Percentiles rank a stretch among this genome's conserved stretches.
Evolutionary conservation across 2,888 invertebrate genomes (phyloP).

Genomic region (Sepiola atlantica): DNA sequence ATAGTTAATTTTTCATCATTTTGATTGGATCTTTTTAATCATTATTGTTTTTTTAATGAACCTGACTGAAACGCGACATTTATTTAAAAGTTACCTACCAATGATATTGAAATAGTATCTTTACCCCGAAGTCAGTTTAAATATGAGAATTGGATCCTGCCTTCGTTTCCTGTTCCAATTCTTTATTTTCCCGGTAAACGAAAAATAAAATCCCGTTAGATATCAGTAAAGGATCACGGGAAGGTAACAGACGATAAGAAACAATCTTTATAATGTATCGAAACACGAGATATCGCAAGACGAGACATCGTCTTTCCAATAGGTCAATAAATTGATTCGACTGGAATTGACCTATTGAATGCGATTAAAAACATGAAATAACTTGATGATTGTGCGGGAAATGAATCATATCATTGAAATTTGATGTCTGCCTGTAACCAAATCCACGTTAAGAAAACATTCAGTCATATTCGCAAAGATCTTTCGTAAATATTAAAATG

Average conservation of each 20-base stretch:
- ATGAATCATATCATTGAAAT: no score
- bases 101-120: not conserved
- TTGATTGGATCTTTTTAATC: not conserved
- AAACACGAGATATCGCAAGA: not conserved
- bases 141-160: not conserved
- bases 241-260: not conserved
- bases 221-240: not conserved
- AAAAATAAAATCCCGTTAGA: not conserved
- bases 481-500: no score
- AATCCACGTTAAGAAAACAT: no score
- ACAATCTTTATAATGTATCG: not conserved
- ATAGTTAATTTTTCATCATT: no score
- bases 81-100: not conserved
- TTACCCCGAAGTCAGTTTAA: not conserved
- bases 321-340: no score
- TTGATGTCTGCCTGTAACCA: no score
- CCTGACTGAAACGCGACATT: not conserved
- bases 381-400: no score
- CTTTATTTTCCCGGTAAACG: not conserved
- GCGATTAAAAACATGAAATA: no score
- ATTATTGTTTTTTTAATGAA: not conserved
- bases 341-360: no score
- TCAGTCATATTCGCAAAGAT: no score
- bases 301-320: not conserved
- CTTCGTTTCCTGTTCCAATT: not conserved